phyloP scores from a whole-genome alignment of 2,888 invertebrate species.

The Cerceris rybyensis region DNA sequence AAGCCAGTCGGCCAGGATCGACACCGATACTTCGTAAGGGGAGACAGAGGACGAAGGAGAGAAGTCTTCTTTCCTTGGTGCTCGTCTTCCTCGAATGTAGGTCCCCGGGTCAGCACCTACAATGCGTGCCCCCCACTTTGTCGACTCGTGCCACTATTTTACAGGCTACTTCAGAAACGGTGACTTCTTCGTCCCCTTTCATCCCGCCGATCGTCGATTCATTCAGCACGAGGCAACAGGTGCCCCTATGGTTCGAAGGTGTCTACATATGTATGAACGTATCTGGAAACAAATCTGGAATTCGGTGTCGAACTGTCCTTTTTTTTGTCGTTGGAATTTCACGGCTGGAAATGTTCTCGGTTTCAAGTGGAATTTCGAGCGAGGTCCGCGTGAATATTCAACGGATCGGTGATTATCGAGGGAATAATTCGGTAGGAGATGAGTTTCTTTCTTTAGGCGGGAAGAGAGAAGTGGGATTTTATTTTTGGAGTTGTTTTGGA shows the following conservation, averaged over 20 bases:
- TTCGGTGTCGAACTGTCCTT: conserved; percentile 13
- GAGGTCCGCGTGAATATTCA: neutral
- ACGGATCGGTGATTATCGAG: neutral
- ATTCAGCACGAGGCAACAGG: conserved; percentile 59
- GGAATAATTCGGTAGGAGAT: no score
- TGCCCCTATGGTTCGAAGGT: conserved; percentile 46
- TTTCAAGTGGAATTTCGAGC: neutral
- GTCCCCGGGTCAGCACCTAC: conserved; percentile 78
- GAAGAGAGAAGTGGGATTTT: no score
- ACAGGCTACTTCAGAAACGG: conserved; percentile 53
- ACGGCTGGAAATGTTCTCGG: neutral
- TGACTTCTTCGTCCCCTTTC: conserved; percentile 26
- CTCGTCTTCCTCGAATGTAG: conserved; percentile 72
- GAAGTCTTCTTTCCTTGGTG: conserved; percentile 48
- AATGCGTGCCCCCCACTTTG: conserved; percentile 67
- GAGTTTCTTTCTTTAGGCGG: no score
- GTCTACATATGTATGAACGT: conserved; percentile 17
- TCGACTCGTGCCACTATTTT: conserved; percentile 38
- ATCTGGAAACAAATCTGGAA: conserved; percentile 37
- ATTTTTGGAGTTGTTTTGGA: no score
- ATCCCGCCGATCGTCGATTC: conserved; percentile 39
- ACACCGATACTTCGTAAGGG: conserved; percentile 59
- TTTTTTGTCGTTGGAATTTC: neutral
- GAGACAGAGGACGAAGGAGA: conserved; percentile 26
- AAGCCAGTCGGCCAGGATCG: conserved; percentile 50